Base-by-base conservation (phyloP, 2,113 vertebrate genomes). In the Brachyhypopomus occidentalis region DNA sequence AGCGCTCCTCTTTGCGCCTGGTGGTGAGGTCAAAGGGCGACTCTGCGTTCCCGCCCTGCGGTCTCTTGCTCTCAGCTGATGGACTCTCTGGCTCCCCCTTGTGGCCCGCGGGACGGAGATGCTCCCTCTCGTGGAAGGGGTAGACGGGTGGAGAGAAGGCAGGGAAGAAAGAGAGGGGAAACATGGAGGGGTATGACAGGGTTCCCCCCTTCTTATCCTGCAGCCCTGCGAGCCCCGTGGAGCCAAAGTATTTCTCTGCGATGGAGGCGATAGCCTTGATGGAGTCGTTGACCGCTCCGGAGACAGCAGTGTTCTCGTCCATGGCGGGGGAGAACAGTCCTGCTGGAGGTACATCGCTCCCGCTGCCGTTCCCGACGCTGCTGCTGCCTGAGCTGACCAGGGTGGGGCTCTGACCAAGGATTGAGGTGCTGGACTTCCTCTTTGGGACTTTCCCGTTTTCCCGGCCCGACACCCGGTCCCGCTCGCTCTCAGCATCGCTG, bases 201-300 rank as follows among this genome's bases (percentile, higher is more conserved):
- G 96, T 90, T 86, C 95, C 95, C 20, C 96, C 95, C 92, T 98
- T 98, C 94, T 98, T 98, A 91, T 98, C 96, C 92, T 97, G 98
- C 86, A 98, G 94, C 87, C 97, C 95, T 88, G 95, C 95, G 88
- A 99, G 95, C 92, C 97, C 97, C 84, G 96, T 95, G 80, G 97
- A 98, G 93, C 98, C 97, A 95, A 99, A 99, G 92, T 99, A 99
- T 93, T 98, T 98, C 92, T 99, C 98, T 86, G 98, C 97, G 92
- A 99, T 99, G 91, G 98, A 99, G 87, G 97, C 98, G 90, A 99
- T 99, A 92, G 98, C 97, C 91, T 98, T 99, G 92, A 99, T 99
- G 92, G 98, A 99, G 96, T 99, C 97, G 93, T 98, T 98, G 87
- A 99, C 98, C 84, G 98, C 97, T 90, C 98, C 98, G 83, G 97